phyloP scores from a whole-genome alignment of 2,113 vertebrate genomes.

The Aythya baeri region DNA sequence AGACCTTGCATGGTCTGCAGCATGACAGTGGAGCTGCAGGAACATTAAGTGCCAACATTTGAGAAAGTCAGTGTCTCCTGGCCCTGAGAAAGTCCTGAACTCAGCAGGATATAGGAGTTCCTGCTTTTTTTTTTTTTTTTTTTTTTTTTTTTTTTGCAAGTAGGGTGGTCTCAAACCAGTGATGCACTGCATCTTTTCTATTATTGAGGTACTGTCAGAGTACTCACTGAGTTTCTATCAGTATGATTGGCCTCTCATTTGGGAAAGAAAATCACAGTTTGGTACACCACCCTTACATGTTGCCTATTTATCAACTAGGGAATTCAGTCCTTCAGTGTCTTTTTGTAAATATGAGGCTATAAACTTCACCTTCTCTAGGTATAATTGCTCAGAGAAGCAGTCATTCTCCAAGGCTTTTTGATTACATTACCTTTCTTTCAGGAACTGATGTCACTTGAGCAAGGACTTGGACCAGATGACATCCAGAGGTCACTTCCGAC shows the following conservation, averaged over 20 bases:
- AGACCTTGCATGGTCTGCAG: background rate
- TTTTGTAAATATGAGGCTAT: background rate
- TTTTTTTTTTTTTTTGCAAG: background rate
- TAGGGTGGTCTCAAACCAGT: background rate
- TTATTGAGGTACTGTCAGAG: background rate
- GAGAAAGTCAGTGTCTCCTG: background rate
- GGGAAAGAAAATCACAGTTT: background rate
- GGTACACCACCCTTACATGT: rapidly evolving
- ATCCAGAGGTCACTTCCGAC: background rate
- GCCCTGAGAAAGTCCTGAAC: background rate
- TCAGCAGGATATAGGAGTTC: background rate
- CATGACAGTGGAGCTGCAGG: background rate
- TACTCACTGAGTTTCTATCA: background rate
- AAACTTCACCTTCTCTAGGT: background rate
- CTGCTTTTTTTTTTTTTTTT: background rate
- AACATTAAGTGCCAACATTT: background rate
- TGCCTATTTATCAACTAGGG: background rate
- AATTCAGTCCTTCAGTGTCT: background rate
- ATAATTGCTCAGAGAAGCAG: background rate
- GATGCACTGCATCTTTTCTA: background rate
- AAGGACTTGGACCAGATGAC: background rate
- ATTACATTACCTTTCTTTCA: background rate
- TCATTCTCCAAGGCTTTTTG: background rate
- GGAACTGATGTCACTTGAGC: background rate
- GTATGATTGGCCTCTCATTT: background rate